phyloP scores from a whole-genome alignment of 2,797 vertebrate species.

The Botia almorhae region DNA sequence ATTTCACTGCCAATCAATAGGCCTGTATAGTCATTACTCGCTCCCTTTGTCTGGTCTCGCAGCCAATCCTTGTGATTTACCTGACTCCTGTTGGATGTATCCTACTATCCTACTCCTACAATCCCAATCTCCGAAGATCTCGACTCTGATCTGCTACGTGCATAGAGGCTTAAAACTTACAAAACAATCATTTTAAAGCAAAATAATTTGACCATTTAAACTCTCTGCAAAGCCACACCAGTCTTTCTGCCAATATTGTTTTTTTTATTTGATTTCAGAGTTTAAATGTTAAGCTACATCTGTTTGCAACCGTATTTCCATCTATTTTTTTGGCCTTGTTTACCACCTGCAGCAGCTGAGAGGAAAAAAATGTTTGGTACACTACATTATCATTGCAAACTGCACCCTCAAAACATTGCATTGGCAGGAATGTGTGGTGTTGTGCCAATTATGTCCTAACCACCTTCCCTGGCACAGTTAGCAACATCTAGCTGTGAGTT shows the following conservation, averaged over 20 bases:
- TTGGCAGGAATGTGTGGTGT: constrained; percentile 41
- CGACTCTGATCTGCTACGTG: too few species aligned
- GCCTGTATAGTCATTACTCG: too few species aligned
- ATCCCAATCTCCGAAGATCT: too few species aligned
- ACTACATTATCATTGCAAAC: constrained; percentile 47
- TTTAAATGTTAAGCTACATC: constrained; percentile 49
- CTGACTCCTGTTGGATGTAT: too few species aligned
- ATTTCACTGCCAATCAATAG: too few species aligned
- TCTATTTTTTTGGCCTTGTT: constrained; percentile 31
- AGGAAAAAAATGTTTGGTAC: constrained; percentile 17
- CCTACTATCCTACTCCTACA: too few species aligned
- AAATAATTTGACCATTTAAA: neutral
- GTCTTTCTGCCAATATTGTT: constrained; percentile 3
- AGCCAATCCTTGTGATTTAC: too few species aligned
- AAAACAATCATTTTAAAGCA: neutral
- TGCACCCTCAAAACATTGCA: constrained; percentile 47
- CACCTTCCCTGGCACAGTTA: constrained; percentile 41
- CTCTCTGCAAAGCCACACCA: neutral
- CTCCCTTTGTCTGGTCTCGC: too few species aligned
- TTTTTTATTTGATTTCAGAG: constrained; percentile 36
- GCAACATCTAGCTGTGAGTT: constrained; percentile 57
- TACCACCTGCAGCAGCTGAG: constrained; percentile 8
- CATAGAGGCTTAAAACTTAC: too few species aligned
- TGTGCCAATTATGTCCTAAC: constrained; percentile 45
- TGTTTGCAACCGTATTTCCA: constrained; percentile 52